phyloP scores from a whole-genome alignment of 2,888 invertebrate genomes.

The Campoplex nolae region DNA sequence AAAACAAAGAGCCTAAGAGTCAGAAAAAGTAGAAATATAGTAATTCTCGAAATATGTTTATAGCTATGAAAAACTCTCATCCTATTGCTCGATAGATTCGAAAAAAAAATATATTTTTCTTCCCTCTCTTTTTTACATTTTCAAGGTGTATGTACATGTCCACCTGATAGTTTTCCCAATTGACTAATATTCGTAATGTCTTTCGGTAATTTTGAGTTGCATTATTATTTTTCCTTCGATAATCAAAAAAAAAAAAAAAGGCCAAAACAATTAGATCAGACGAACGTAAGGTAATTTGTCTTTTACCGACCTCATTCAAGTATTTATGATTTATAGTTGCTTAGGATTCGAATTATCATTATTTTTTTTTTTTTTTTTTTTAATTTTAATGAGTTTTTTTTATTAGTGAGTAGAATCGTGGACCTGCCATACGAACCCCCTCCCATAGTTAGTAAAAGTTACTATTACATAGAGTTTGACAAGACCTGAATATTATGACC shows the following conservation, averaged over 20 bases:
- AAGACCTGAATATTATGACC: not conserved
- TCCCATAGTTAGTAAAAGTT: constrained; percentile 48
- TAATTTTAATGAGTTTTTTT: not conserved
- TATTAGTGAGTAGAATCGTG: not conserved
- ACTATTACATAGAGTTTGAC: constrained; percentile 38
- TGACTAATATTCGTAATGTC: too few species aligned
- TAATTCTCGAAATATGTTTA: too few species aligned
- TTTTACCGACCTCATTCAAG: not conserved
- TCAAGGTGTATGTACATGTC: too few species aligned
- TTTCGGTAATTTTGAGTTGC: too few species aligned
- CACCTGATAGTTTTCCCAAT: too few species aligned
- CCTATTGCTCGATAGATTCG: too few species aligned
- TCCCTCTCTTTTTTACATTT: too few species aligned
- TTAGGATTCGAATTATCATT: not conserved
- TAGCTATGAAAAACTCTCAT: too few species aligned
- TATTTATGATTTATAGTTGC: not conserved
- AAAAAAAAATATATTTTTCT: too few species aligned
- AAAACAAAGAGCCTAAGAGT: too few species aligned
- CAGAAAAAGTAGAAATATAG: too few species aligned
- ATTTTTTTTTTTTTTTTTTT: not conserved
- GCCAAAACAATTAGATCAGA: not conserved
- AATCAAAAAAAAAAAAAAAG: not conserved
- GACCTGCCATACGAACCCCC: not conserved
- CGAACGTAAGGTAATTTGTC: not conserved
- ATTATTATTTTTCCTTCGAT: not conserved